These are phyloP conservation scores for Ptilorrhoa leucosticta DNA, from an alignment of 2,113 vertebrate genomes.

Conservation along the genomic window DNA sequence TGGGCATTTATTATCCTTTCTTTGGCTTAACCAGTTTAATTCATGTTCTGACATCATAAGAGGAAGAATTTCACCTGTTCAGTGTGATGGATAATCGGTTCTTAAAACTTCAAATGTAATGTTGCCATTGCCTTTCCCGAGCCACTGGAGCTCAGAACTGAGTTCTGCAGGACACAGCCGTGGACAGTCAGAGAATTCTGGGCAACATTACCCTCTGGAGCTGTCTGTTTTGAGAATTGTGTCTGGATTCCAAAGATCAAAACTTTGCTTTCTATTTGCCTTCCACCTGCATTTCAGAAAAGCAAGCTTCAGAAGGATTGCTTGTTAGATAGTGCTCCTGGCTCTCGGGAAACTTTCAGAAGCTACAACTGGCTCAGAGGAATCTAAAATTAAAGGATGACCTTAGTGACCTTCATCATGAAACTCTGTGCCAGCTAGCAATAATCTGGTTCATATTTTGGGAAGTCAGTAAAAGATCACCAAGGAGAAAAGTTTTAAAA, in stretches of 20 bases:
- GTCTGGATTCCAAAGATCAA: not conserved
- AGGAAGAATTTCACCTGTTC: not conserved
- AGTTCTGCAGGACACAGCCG: not conserved
- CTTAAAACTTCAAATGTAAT: not conserved
- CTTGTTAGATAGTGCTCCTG: slow-evolving; percentile 4
- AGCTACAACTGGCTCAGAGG: not conserved
- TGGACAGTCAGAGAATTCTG: not conserved
- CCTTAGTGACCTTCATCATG: not conserved
- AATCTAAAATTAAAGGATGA: slow-evolving; percentile 16
- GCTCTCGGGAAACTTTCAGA: not conserved
- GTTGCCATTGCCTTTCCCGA: not conserved
- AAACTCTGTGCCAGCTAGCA: not conserved
- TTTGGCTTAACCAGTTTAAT: not conserved
- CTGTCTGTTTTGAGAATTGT: not conserved
- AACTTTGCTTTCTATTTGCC: not conserved
- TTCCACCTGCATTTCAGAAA: slow-evolving; percentile 13
- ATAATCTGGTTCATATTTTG: not conserved
- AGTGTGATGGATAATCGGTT: not conserved
- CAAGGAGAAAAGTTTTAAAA: slow-evolving; percentile 7
- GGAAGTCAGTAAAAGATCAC: not conserved
- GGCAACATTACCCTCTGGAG: not conserved
- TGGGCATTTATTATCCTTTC: not conserved
- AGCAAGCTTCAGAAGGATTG: not conserved
- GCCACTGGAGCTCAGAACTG: not conserved
- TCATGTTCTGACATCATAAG: not conserved